Evolutionary conservation across 2,113 vertebrate genomes (phyloP).

Genomic region (Petrocephalus microphthalmus): DNA sequence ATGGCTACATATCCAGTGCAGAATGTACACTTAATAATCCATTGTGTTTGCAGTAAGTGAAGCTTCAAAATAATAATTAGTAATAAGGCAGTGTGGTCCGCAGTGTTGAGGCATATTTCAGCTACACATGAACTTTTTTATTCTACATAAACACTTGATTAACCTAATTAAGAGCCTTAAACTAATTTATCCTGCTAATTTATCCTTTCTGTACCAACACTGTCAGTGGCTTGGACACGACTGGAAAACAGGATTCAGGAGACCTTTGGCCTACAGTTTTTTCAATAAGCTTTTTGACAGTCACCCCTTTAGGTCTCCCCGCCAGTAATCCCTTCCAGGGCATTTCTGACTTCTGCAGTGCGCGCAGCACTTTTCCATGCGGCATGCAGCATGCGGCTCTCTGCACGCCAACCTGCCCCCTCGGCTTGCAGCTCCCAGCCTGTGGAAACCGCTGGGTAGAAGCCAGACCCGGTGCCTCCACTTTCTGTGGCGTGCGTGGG

Average conservation of each 20-base stretch:
- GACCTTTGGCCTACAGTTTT: not conserved
- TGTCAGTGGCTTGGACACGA: not conserved
- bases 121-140: not conserved
- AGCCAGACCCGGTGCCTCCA: not conserved
- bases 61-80: not conserved
- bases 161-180: not conserved
- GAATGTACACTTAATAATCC: not conserved
- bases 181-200: not conserved
- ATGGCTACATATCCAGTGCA: not conserved
- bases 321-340: not conserved
- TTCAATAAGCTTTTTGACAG: not conserved
- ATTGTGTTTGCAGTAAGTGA: not conserved
- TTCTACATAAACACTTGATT: not conserved
- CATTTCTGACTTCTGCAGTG: not conserved
- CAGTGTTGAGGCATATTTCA: not conserved
- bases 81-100: not conserved
- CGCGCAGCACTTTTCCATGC: not conserved
- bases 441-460: not conserved
- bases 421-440: not conserved
- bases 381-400: not conserved
- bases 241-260: not conserved
- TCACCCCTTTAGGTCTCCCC: not conserved
- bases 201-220: not conserved
- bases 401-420: not conserved
- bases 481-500: not conserved